Percentiles rank a stretch among this genome's conserved stretches.
Conservation (phyloP, 2,797 vertebrate species). For the Brachyrhaphis roseni region DNA sequence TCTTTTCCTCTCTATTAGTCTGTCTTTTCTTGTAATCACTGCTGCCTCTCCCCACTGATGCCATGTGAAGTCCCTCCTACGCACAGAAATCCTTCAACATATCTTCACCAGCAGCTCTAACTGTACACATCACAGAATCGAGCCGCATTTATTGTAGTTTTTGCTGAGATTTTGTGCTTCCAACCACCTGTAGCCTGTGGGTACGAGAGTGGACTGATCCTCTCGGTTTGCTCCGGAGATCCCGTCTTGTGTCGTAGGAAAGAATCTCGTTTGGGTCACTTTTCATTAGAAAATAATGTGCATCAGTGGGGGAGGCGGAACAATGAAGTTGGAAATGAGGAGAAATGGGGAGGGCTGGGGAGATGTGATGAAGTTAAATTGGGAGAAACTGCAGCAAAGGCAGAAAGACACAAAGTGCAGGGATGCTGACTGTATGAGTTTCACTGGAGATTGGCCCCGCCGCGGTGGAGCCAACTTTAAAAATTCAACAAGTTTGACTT, state of each 20-base stretch:
- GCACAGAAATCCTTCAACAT: slow-evolving; percentile 66
- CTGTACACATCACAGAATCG: slow-evolving; percentile 43
- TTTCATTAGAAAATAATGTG: slow-evolving; percentile 31
- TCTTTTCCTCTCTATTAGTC: slow-evolving; percentile 4
- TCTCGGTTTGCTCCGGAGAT: slow-evolving; percentile 19
- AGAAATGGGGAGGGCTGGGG: slow-evolving; percentile 16
- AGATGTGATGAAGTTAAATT: slow-evolving; percentile 8
- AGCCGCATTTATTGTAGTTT: not conserved
- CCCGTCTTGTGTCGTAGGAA: slow-evolving; percentile 42
- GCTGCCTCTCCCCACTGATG: slow-evolving; percentile 66
- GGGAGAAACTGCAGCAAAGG: slow-evolving; percentile 49
- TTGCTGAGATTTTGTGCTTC: not conserved
- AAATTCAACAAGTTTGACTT: not conserved
- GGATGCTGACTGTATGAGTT: slow-evolving; percentile 53
- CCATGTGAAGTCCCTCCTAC: slow-evolving; percentile 76
- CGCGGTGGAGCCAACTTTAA: slow-evolving; percentile 2
- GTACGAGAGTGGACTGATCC: slow-evolving; percentile 13
- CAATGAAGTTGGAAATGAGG: slow-evolving; percentile 5
- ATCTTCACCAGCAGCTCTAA: slow-evolving; percentile 43
- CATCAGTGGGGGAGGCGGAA: slow-evolving; percentile 6
- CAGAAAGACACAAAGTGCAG: slow-evolving; percentile 33
- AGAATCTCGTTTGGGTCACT: slow-evolving; percentile 37
- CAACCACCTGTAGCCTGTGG: slow-evolving; percentile 65
- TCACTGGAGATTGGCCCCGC: slow-evolving; percentile 19
- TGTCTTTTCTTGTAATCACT: slow-evolving; percentile 29